Percentiles rank a stretch among this genome's conserved stretches.
phyloP scores from a whole-genome alignment of 1,140 invertebrate genomes.

The Medauroidea extradentata region DNA sequence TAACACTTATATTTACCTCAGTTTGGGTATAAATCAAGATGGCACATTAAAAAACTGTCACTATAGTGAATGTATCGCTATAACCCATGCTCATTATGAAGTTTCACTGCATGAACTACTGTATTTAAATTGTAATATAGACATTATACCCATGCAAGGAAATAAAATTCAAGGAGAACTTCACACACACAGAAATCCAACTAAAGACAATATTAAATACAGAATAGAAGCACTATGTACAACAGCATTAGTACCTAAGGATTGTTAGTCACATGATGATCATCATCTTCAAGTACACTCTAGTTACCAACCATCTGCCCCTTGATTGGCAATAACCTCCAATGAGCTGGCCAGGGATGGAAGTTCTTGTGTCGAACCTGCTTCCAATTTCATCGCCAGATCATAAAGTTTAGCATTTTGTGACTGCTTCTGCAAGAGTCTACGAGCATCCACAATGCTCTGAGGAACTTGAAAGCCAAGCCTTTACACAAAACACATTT shows the following conservation, averaged over 20 bases:
- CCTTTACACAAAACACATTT: constrained; percentile 24
- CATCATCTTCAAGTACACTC: neutral
- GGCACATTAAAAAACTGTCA: too few relatives aligned
- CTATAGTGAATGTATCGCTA: too few relatives aligned
- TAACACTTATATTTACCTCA: too few relatives aligned
- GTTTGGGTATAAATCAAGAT: too few relatives aligned
- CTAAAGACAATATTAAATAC: neutral
- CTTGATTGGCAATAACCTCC: constrained; percentile 43
- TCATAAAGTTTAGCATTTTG: constrained; percentile 40
- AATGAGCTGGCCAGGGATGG: constrained; percentile 45
- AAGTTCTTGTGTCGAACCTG: constrained; percentile 44
- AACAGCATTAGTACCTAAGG: constrained; percentile 2
- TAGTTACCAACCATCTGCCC: constrained; percentile 42
- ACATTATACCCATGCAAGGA: neutral
- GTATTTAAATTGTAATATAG: neutral
- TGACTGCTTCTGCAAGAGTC: constrained; percentile 14
- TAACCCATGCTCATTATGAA: neutral
- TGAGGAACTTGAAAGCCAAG: constrained; percentile 49
- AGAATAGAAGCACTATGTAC: neutral
- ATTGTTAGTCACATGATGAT: neutral
- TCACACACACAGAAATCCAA: neutral
- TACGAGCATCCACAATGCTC: constrained; percentile 42
- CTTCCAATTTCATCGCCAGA: constrained; percentile 41
- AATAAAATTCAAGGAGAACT: neutral
- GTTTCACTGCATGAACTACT: neutral